Base-by-base conservation (phyloP, 2,888 invertebrate species). In the Tiliacea citrago region DNA sequence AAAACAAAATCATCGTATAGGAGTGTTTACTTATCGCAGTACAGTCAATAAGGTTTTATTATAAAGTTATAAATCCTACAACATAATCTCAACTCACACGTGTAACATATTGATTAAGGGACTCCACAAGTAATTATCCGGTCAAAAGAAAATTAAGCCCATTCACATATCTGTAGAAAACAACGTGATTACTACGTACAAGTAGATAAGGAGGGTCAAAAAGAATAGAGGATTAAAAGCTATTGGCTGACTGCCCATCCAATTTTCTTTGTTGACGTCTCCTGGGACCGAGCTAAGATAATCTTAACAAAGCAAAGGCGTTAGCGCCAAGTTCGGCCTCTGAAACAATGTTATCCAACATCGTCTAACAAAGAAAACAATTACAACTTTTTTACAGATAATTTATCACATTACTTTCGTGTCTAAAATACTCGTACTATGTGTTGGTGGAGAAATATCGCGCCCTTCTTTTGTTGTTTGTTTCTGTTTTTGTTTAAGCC, bases 261-360 rank as follows among this genome's bases (percentile, higher is more conserved):
- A 95, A 96, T 96, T 95, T 96, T 94, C 96, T 96, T 96, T 96
- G 96, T 95, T 95, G 95, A 95, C 92, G 95, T 95, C 95, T 92
- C 95, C 60, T 70, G 95, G 94, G 95, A 92, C 92, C 91, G 88
- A 91, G 91, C 93, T 91, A 90, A 94, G 95, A 96, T 96, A 94
- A 96, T 96, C 95, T 94, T 94, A 96, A 94, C 95, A 96, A 95
- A 95, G 94, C 94, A 92, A 94, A 93, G 92, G 92, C 92, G 90
- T 89, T 86, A 86, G 84, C 87, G 90, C 91, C 88, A 91, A 94
- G 91, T 87, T 86, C 75, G 77, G 82, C 83, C 84, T 90, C 90
- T 86, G 88, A 90, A 93, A 91, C 91, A 93, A 93, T 90, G 89
- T 90, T 88, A 88, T 89, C 88, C 89, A 88, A 88, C 87, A 90